Percentiles rank a stretch among this genome's conserved stretches.
These are phyloP conservation scores for Maniola jurtina DNA, from an alignment of 1,140 invertebrate species.

Conservation along the genomic window DNA sequence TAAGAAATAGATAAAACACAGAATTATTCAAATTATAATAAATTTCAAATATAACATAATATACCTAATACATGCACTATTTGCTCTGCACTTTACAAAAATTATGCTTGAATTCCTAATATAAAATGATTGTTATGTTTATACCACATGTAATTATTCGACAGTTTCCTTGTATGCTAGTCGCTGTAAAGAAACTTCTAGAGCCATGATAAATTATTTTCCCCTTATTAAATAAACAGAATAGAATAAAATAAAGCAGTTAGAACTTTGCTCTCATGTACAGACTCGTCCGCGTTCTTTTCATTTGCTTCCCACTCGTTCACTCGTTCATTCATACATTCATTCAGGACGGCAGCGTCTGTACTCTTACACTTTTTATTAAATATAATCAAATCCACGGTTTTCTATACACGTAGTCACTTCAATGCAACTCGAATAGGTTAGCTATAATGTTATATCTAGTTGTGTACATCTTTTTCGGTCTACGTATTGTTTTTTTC, in stretches of 20 bases:
- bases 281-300: background rate
- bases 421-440: background rate
- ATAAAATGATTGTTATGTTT: no score
- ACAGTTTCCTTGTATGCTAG: background rate
- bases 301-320: conserved; percentile 2
- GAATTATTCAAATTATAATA: no score
- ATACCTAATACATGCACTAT: no score
- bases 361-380: conserved; percentile 10
- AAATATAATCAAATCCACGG: conserved; percentile 11
- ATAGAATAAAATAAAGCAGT: background rate
- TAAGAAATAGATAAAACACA: no score
- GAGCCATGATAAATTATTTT: background rate
- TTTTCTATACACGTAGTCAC: conserved; percentile 9
- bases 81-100: no score
- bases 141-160: no score
- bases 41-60: no score
- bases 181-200: no score
- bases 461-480: no score
- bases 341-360: conserved; percentile 1
- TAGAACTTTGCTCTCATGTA: background rate
- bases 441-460: background rate
- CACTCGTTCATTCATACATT: background rate
- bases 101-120: no score
- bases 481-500: no score
- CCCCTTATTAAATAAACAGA: background rate